Conservation (phyloP, 2,888 invertebrate genomes). For the Drosophila incognita region DNA sequence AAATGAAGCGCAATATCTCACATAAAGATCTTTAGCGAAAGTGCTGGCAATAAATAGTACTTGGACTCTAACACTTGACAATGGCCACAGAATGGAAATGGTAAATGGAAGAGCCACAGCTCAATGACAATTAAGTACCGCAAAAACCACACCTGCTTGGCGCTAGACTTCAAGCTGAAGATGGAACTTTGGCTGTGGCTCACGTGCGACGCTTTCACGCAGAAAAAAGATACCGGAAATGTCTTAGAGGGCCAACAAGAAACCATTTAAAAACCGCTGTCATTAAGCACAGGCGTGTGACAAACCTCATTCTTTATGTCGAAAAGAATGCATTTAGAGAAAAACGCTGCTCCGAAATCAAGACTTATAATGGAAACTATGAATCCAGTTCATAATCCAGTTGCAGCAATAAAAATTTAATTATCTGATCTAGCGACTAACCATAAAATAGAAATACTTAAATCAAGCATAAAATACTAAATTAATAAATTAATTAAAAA, state of each 20-base stretch:
- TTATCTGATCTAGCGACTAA: background rate
- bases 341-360: background rate
- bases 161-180: background rate
- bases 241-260: conserved; percentile 36
- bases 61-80: conserved; percentile 31
- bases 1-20: conserved; percentile 46
- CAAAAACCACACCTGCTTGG: background rate
- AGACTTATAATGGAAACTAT: background rate
- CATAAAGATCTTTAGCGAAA: conserved; percentile 63
- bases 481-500: background rate
- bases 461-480: background rate
- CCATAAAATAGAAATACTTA: background rate
- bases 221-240: conserved; percentile 48
- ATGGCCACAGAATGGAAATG: conserved; percentile 36
- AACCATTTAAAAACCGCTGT: conserved; percentile 24
- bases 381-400: background rate
- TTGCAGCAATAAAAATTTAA: background rate
- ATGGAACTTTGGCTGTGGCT: conserved; percentile 8
- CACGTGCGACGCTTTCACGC: conserved; percentile 59
- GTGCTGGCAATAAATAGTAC: conserved; percentile 48
- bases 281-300: conserved; percentile 29
- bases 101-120: conserved; percentile 27
- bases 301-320: conserved; percentile 27
- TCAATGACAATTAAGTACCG: conserved; percentile 38
- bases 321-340: background rate